Conservation (phyloP, 2,797 vertebrate genomes). For the Aselliscus stoliczkanus region DNA sequence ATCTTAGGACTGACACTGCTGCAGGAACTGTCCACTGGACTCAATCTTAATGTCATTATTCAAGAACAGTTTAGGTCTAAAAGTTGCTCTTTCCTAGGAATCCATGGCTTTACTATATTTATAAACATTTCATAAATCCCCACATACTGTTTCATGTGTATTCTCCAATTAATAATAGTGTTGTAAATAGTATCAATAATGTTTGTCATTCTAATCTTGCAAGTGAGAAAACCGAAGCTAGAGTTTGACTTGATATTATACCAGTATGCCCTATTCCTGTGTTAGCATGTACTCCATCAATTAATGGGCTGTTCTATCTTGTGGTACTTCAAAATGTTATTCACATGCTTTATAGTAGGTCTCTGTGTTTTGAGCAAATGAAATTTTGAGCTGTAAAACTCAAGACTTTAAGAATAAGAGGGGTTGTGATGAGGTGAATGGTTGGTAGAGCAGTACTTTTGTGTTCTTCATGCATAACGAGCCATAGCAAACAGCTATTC, state of each 20-base stretch:
- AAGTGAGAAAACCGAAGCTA: neutral
- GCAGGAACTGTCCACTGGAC: neutral
- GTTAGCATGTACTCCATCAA: neutral
- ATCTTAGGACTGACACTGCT: neutral
- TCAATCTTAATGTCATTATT: neutral
- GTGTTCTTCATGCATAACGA: neutral
- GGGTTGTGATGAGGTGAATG: neutral
- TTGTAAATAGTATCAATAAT: neutral
- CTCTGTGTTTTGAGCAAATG: neutral
- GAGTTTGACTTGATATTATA: neutral
- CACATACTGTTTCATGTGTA: neutral
- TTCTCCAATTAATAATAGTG: neutral
- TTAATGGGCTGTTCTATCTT: neutral
- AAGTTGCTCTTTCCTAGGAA: neutral
- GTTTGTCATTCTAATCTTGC: neutral
- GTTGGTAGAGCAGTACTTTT: neutral
- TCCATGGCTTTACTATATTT: neutral
- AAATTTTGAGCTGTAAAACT: neutral
- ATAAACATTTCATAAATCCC: neutral
- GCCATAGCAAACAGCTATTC: neutral
- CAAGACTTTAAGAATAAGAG: neutral
- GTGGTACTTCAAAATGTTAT: neutral
- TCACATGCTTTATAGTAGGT: neutral
- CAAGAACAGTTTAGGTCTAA: neutral
- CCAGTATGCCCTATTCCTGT: neutral